Base-by-base conservation (phyloP, 2,888 invertebrate genomes). In the Xestia ashworthii region DNA sequence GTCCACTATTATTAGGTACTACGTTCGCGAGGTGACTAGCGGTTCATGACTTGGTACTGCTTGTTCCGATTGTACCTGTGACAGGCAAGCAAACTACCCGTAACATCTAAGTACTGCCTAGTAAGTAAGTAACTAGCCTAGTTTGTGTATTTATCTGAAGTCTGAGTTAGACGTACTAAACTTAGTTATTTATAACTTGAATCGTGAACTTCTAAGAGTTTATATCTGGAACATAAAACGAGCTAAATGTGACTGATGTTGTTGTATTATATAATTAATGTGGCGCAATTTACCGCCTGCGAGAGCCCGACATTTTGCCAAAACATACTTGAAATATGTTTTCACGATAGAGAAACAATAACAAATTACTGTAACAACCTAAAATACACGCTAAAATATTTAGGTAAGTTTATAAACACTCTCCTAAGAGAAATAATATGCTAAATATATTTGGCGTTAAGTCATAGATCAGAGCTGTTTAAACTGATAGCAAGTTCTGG, bases 21-120 rank as follows among this genome's bases (percentile, higher is more conserved):
- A 82, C 82, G 88, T 89, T 86, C 83, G 85, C 85, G 84, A 89
- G 89, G 89, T 93, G 92, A 93, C 92, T 91, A 90, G 91, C 90
- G 85, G 90, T 92, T 93, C 91, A 68, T 72, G 72, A 72, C 25
- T 53, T 41, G 44, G 66, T 58, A 38, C 41, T 90, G 90, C 83
- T 87, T 88, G 86, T 86, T 87, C 82, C 85, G 83, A 91, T 92
- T 91, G 90, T 92, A 85, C 71, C 32, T 60, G 53, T 53, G 38
- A 70, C 68, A 60, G 55, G 65, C 62, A 76, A 44, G 32, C 48
- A 44, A 55, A 14, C 60, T 66, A 79, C 32, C 19, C 41, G 66
- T 60, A 70, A 32, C 14, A 14, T 0, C 22, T 67, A 50, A 38
- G 11, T 41, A 46, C 32, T 32, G 32, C 32, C 32, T 32, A 32